A percentile compares a stretch with the other conserved stretches of the same genome.
Evolutionary conservation across 1,140 invertebrate species (phyloP).

Genomic region (Lordiphosa collinella): DNA sequence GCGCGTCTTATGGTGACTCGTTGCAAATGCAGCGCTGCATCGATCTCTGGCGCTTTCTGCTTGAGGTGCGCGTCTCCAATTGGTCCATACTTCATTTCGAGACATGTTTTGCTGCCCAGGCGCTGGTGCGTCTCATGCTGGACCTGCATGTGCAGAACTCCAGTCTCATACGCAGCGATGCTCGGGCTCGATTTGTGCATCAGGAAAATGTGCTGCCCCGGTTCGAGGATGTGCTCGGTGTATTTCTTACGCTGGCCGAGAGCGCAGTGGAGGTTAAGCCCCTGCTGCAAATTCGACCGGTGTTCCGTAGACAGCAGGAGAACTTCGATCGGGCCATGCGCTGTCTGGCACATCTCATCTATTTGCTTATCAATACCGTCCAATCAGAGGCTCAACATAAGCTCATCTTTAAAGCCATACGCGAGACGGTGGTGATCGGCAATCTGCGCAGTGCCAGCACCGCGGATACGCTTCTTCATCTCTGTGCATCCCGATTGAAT

Average conservation of each 20-base stretch:
- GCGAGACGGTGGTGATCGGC: constrained; percentile 75
- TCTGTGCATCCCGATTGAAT: constrained; percentile 89
- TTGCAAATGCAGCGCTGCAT: constrained; percentile 91
- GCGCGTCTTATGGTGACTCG: constrained; percentile 92
- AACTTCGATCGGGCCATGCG: constrained; percentile 90
- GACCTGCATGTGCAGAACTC: constrained; percentile 86
- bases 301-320: constrained; percentile 89
- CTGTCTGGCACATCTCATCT: constrained; percentile 90
- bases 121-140: constrained; percentile 88
- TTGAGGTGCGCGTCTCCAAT: constrained; percentile 89
- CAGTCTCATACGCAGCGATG: constrained; percentile 73
- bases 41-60: constrained; percentile 89
- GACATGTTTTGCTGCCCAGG: constrained; percentile 90
- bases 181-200: constrained; percentile 45
- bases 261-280: constrained; percentile 81
- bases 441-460: constrained; percentile 86
- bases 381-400: constrained; percentile 79
- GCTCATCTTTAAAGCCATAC: constrained; percentile 80
- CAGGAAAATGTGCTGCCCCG: constrained; percentile 80
- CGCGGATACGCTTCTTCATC: constrained; percentile 89
- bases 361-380: constrained; percentile 85
- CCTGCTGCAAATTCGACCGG: constrained; percentile 85
- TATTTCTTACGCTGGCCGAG: constrained; percentile 81
- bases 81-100: constrained; percentile 87
- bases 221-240: constrained; percentile 86